phyloP scores from a whole-genome alignment of 2,797 vertebrate genomes.

The Mormyrops attenuatus region DNA sequence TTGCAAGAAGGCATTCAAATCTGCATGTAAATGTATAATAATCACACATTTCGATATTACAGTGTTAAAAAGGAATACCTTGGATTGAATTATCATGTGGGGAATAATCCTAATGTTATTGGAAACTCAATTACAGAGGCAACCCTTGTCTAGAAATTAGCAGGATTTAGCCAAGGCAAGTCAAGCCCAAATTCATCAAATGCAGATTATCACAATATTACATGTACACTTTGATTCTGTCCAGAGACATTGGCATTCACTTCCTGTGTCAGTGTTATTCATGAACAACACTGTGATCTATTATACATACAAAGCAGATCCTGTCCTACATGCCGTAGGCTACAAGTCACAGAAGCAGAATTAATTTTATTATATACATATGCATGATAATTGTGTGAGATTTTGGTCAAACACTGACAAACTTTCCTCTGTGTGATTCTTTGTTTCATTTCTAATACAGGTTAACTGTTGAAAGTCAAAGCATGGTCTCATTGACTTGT shows the following conservation, averaged over 20 bases:
- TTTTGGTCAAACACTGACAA: conserved; percentile 86
- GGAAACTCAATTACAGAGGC: conserved; percentile 99
- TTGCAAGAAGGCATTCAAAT: conserved; percentile 86
- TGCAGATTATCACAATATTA: conserved; percentile 99
- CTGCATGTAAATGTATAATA: conserved; percentile 97
- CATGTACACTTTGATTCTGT: conserved; percentile 99
- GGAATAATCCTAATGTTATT: conserved; percentile 99
- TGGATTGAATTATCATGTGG: conserved; percentile 99
- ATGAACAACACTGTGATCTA: conserved; percentile 99
- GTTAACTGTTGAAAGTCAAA: not conserved
- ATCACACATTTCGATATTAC: conserved; percentile 99
- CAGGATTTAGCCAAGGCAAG: conserved; percentile 98
- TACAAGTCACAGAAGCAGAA: conserved; percentile 89
- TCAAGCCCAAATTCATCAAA: conserved; percentile 99
- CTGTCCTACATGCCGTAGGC: conserved; percentile 85
- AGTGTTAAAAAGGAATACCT: conserved; percentile 94
- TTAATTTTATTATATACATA: conserved; percentile 99
- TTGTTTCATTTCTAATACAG: conserved; percentile 55
- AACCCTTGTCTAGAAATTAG: conserved; percentile 99
- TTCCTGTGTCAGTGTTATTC: conserved; percentile 98
- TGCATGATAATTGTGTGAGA: conserved; percentile 97
- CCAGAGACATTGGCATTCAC: conserved; percentile 94
- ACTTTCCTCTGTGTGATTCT: conserved; percentile 69
- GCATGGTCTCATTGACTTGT: not conserved
- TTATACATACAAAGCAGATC: conserved; percentile 99